These are phyloP conservation scores for Hyposmocoma kahamanoa DNA, from an alignment of 1,140 invertebrate genomes.

Conservation along the genomic window DNA sequence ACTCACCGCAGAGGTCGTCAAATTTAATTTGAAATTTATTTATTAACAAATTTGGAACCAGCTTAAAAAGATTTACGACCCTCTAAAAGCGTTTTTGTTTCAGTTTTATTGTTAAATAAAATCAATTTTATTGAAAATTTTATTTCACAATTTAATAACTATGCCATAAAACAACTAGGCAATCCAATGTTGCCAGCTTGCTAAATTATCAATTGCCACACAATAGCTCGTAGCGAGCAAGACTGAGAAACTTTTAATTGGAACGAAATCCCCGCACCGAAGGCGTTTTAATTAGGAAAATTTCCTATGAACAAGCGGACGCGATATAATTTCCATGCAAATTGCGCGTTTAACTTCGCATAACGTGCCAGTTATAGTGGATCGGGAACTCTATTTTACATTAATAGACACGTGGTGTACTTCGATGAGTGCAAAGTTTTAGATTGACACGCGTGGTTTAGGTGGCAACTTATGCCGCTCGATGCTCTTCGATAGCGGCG, in stretches of 20 bases:
- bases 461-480: not conserved
- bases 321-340: slow-evolving; percentile 70
- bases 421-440: not conserved
- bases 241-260: slow-evolving; percentile 65
- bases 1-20: no score
- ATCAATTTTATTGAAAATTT: no score
- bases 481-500: not conserved
- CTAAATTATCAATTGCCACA: slow-evolving; percentile 39
- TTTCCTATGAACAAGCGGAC: slow-evolving; percentile 66
- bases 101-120: no score
- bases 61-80: no score
- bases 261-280: slow-evolving; percentile 59
- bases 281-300: slow-evolving; percentile 72
- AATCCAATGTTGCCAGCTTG: slow-evolving; percentile 1
- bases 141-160: no score
- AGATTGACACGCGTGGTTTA: not conserved
- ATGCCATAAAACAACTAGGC: not conserved
- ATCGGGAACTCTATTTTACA: slow-evolving; percentile 32
- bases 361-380: slow-evolving; percentile 27
- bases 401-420: slow-evolving; percentile 38
- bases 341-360: slow-evolving; percentile 64
- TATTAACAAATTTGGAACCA: no score
- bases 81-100: no score
- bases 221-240: slow-evolving; percentile 33
- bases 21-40: no score